These are phyloP conservation scores for Spheniscus humboldti DNA, from an alignment of 2,797 vertebrate species.

Conservation along the genomic window DNA sequence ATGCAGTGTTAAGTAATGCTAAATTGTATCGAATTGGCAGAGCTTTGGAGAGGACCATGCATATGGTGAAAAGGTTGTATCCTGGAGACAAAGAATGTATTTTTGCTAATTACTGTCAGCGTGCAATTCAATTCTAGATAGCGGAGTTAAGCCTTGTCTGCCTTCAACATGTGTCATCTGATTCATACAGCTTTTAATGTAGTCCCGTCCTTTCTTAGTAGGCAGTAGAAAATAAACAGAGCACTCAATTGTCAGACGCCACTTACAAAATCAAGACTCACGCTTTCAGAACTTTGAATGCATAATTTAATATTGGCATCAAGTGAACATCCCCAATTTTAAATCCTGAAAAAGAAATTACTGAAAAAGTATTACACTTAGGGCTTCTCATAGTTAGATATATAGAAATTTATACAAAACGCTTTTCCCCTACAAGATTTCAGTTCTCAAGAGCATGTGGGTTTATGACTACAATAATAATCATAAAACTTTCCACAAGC, in stretches of 20 bases:
- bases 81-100: neutral
- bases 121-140: neutral
- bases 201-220: neutral
- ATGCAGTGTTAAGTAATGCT: neutral
- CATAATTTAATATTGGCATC: neutral
- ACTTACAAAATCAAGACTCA: neutral
- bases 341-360: neutral
- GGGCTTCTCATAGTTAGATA: neutral
- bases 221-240: neutral
- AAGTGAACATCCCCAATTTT: neutral
- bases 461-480: neutral
- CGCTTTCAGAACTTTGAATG: neutral
- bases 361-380: neutral
- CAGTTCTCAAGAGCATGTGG: neutral
- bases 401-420: neutral
- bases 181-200: neutral
- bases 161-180: neutral
- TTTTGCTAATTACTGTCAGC: neutral
- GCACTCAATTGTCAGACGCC: neutral
- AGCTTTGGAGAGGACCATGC: neutral
- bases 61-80: neutral
- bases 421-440: neutral
- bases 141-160: neutral
- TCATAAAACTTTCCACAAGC: neutral
- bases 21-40: neutral